Evolutionary conservation across 1,140 invertebrate species (phyloP).

Genomic region (Drosophila watanabei): DNA sequence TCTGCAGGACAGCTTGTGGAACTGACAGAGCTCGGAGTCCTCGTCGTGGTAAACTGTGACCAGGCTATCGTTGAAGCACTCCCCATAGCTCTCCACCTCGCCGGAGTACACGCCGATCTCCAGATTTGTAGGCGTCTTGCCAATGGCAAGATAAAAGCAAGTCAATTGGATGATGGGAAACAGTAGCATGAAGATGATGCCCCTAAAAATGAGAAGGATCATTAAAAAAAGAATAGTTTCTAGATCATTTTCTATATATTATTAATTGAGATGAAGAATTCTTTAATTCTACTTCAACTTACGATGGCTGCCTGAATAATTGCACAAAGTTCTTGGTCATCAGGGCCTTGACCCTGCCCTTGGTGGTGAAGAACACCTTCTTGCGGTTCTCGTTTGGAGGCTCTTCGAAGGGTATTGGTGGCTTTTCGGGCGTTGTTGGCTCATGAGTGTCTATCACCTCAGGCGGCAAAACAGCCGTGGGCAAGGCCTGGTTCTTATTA

Average conservation of each 20-base stretch:
- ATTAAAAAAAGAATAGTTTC: constrained; percentile 24
- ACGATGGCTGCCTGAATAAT: constrained; percentile 89
- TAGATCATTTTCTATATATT: background rate
- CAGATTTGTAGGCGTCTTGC: constrained; percentile 91
- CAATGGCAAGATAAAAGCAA: constrained; percentile 93
- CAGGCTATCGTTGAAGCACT: constrained; percentile 73
- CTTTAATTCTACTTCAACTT: constrained; percentile 56
- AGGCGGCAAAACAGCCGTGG: constrained; percentile 53
- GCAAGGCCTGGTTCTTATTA: constrained; percentile 56
- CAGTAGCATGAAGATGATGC: constrained; percentile 92
- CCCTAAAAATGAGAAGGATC: constrained; percentile 86
- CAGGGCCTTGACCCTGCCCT: constrained; percentile 79
- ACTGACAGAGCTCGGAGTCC: constrained; percentile 85
- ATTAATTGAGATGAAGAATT: background rate
- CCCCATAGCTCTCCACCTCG: constrained; percentile 87
- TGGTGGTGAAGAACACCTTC: constrained; percentile 78
- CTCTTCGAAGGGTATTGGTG: constrained; percentile 60
- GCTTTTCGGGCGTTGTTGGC: constrained; percentile 47
- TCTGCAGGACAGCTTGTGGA: constrained; percentile 87
- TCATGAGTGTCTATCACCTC: constrained; percentile 75
- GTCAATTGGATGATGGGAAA: constrained; percentile 93
- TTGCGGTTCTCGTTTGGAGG: constrained; percentile 68
- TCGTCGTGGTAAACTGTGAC: constrained; percentile 66
- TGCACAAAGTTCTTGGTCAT: constrained; percentile 89
- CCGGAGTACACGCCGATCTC: constrained; percentile 92